Evolutionary conservation across 2,888 invertebrate species (phyloP), one percentile per base, ranked within the genome.

Genomic region (Crioceris asparagi): DNA sequence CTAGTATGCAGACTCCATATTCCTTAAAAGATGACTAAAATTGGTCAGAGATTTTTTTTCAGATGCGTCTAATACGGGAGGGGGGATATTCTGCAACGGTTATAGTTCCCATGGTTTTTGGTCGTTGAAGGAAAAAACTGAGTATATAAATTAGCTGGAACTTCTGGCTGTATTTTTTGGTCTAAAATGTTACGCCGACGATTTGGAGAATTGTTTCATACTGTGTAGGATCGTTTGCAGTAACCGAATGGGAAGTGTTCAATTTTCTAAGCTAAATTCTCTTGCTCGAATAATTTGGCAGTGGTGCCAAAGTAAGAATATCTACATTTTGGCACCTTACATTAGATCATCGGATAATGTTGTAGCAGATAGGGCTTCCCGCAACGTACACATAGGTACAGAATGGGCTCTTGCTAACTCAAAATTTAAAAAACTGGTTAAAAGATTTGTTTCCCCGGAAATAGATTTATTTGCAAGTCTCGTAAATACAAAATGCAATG

Each of bases 401-500:
- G 36, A 36, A 15, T 29, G 30, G 36, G 30, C 23, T 23, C 16
- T 44, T 4, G 11, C 16, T 10, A 6, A 16, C 3, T 3, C 2
- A 3, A 30, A 18, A n/a, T 39, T 39, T 34, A 19, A 40, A 18
- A 23, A 18, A 15, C 27, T 43, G 7, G 29, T 29, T 7, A 17
- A n/a, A 4, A 16, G 8, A 1, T 38, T 45, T 36, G 35, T 30
- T 17, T 12, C 12, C 4, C 41, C 44, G 15, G 17, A 42, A 4
- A 35, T 45, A 17, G 45, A 45, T 25, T 31, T 45, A 10, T 45
- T 45, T 40, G 45, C 43, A 6, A 31, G 21, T 10, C 23, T 39
- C 17, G 4, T 34, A n/a, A 45, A 45, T 36, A 29, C 19, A 15
- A 56, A 56, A 42, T 56, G 53, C 29, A 5, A 35, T 17, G 43